phyloP scores from a whole-genome alignment of 2,113 vertebrate genomes.

The Spizaetus ornatus region DNA sequence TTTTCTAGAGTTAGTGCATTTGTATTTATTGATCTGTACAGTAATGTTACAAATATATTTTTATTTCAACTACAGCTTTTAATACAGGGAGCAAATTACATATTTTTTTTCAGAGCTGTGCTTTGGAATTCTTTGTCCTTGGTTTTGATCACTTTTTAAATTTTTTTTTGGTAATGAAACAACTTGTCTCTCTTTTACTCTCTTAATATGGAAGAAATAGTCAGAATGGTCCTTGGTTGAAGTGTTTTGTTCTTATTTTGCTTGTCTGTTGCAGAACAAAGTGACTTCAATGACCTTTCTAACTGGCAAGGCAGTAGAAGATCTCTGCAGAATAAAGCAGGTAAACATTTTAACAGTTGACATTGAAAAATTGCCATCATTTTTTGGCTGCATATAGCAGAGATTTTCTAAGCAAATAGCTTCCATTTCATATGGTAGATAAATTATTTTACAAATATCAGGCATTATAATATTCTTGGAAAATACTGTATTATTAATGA shows the following conservation, averaged over 20 bases:
- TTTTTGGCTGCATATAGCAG: not conserved
- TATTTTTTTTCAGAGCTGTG: not conserved
- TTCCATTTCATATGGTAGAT: not conserved
- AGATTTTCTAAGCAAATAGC: not conserved
- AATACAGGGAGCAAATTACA: not conserved
- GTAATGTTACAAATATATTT: not conserved
- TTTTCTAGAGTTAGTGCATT: not conserved
- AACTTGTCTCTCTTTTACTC: not conserved
- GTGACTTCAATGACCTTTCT: conserved; percentile 97
- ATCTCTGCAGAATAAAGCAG: conserved; percentile 98
- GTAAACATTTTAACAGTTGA: conserved; percentile 69
- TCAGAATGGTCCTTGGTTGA: not conserved
- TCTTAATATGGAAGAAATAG: not conserved
- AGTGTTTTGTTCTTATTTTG: not conserved
- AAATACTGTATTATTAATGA: not conserved
- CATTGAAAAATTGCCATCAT: not conserved
- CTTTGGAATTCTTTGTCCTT: not conserved
- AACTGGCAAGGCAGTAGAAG: conserved; percentile 93
- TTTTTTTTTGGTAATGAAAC: not conserved
- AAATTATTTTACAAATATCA: not conserved
- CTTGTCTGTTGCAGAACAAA: conserved; percentile 86
- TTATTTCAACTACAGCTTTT: not conserved
- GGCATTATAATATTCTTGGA: not conserved
- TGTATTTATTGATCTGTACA: not conserved
- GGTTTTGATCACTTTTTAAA: not conserved